A percentile compares a stretch with the other conserved stretches of the same genome.
These are phyloP conservation scores for Cochlearius cochlearius DNA, from an alignment of 2,113 vertebrate species.

Conservation along the genomic window DNA sequence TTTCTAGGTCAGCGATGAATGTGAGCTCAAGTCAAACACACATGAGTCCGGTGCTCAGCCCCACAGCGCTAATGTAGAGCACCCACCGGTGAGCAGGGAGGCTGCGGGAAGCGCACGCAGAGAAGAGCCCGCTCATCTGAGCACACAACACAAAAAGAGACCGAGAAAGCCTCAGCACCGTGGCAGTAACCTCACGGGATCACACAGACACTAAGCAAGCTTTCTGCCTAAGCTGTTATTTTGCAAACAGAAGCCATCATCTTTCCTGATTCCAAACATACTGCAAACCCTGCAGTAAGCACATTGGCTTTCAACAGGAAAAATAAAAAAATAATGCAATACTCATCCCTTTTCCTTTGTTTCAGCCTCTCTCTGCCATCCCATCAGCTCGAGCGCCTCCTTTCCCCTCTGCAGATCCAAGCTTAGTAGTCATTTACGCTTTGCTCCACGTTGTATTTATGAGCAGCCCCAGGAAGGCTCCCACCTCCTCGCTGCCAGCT, in stretches of 20 bases:
- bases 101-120: accelerated
- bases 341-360: not conserved
- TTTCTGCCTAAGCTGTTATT: not conserved
- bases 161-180: accelerated
- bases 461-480: not conserved
- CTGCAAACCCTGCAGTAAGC: not conserved
- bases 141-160: not conserved
- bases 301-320: not conserved
- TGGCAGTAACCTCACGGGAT: not conserved
- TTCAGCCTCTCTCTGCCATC: not conserved
- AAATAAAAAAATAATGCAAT: not conserved
- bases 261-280: not conserved
- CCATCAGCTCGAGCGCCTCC: not conserved
- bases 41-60: not conserved
- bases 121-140: not conserved
- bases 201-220: not conserved
- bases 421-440: not conserved
- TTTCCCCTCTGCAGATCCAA: not conserved
- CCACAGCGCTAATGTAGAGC: accelerated
- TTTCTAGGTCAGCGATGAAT: slow-evolving; percentile 30
- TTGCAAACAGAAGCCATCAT: not conserved
- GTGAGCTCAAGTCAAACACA: not conserved
- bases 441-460: accelerated
- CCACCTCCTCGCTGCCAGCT: not conserved
- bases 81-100: accelerated